phyloP scores from a whole-genome alignment of 2,888 invertebrate genomes.

The Meliscaeva auricollis region DNA sequence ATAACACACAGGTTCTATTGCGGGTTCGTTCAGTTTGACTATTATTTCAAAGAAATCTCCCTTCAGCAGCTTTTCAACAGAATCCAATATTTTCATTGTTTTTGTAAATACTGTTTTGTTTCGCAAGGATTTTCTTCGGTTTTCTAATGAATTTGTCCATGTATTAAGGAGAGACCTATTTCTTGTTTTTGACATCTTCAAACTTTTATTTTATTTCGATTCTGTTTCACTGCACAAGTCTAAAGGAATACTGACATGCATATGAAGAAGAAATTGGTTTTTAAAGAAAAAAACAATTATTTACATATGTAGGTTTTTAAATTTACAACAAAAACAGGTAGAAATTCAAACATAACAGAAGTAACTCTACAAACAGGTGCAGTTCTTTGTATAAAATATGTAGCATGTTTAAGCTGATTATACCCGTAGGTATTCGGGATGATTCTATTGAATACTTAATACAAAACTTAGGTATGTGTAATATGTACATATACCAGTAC shows the following conservation, averaged over 20 bases:
- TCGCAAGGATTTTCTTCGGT: slow-evolving; percentile 2
- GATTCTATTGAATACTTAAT: too few species aligned
- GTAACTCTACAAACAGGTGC: too few species aligned
- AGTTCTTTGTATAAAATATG: too few species aligned
- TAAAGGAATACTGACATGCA: neutral
- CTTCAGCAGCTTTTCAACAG: slow-evolving; percentile 12
- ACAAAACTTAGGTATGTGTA: too few species aligned
- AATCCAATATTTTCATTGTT: neutral
- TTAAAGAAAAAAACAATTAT: too few species aligned
- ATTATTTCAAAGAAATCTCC: slow-evolving; percentile 29
- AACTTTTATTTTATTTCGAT: neutral
- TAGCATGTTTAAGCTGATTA: too few species aligned
- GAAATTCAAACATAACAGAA: too few species aligned
- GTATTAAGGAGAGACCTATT: neutral
- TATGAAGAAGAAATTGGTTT: neutral
- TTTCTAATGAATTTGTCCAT: slow-evolving; percentile 8
- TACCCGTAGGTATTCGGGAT: too few species aligned
- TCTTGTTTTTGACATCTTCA: neutral
- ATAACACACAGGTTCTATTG: neutral
- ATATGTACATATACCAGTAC: too few species aligned
- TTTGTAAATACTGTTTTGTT: slow-evolving; percentile 6
- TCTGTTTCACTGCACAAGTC: neutral
- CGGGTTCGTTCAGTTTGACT: neutral
- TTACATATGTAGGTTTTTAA: neutral
- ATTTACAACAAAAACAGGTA: neutral